Conservation (phyloP, 2,113 vertebrate genomes). For the Polyodon spathula region DNA sequence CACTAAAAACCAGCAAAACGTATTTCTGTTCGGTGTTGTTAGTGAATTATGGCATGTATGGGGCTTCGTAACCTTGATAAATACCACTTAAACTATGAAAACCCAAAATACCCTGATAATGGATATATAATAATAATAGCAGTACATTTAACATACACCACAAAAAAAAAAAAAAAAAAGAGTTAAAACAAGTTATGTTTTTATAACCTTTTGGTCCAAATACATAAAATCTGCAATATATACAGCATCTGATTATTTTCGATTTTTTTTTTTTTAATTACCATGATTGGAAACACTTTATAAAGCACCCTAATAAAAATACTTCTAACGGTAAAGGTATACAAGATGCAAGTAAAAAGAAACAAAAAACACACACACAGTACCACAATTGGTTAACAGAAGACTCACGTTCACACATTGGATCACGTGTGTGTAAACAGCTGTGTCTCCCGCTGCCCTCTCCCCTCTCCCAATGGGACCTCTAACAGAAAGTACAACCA, state of each 20-base stretch:
- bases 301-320: conserved; percentile 32
- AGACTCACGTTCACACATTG: neutral
- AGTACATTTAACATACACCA: conserved; percentile 1
- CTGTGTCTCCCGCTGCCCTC: neutral
- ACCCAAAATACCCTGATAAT: too few species aligned
- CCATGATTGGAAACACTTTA: conserved; percentile 41
- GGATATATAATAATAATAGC: neutral
- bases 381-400: conserved; percentile 21
- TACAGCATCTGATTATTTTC: conserved; percentile 23
- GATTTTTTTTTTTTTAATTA: conserved; percentile 17
- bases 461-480: too few species aligned
- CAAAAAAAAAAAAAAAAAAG: conserved; percentile 12
- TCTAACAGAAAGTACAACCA: too few species aligned
- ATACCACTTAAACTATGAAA: too few species aligned
- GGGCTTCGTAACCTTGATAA: too few species aligned
- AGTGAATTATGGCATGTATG: too few species aligned
- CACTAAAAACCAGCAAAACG: too few species aligned
- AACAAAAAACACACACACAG: conserved; percentile 23
- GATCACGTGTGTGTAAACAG: neutral
- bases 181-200: conserved; percentile 15
- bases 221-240: conserved; percentile 31
- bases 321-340: conserved; percentile 24
- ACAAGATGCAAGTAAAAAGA: conserved; percentile 25
- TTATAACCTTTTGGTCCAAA: conserved; percentile 47
- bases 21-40: too few species aligned